These are phyloP conservation scores for Limnodromus scolopaceus DNA, from an alignment of 2,797 vertebrate species.

Conservation along the genomic window DNA sequence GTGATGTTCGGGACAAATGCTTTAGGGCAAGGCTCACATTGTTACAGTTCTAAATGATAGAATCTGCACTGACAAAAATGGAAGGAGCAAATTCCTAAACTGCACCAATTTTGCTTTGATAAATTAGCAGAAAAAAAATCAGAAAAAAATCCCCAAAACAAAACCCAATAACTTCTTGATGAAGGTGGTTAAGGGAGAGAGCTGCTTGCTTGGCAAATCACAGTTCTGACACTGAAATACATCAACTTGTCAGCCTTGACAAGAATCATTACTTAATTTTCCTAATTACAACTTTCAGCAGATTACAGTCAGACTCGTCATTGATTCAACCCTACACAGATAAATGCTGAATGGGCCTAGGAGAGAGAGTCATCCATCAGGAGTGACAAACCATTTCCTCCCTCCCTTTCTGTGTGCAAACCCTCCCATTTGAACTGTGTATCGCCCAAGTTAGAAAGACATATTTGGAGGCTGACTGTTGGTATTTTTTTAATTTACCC, in stretches of 20 bases:
- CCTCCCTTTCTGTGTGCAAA: conserved; percentile 52
- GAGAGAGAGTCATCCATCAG: conserved; percentile 77
- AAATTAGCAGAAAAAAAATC: not conserved
- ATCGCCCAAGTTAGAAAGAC: not conserved
- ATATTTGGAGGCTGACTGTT: conserved; percentile 43
- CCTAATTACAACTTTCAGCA: conserved; percentile 86
- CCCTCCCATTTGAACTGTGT: conserved; percentile 14
- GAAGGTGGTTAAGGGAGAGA: conserved; percentile 40
- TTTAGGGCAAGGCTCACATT: not conserved
- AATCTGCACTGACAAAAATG: not conserved
- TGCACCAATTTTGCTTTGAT: not conserved
- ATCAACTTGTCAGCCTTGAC: conserved; percentile 76
- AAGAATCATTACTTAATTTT: conserved; percentile 87
- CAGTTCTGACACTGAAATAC: conserved; percentile 74
- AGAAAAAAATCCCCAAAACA: not conserved
- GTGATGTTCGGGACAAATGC: not conserved
- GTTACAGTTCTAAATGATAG: not conserved
- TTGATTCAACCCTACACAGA: conserved; percentile 73
- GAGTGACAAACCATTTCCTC: conserved; percentile 66
- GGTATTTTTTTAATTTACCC: conserved; percentile 25
- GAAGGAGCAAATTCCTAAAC: not conserved
- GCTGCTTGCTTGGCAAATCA: conserved; percentile 59
- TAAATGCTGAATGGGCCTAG: conserved; percentile 81
- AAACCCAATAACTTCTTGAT: conserved; percentile 1
- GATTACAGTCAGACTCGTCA: conserved; percentile 78